Percentiles rank a stretch among this genome's conserved stretches.
Evolutionary conservation across 1,140 invertebrate genomes (phyloP).

Genomic region (Solenopsis invicta): DNA sequence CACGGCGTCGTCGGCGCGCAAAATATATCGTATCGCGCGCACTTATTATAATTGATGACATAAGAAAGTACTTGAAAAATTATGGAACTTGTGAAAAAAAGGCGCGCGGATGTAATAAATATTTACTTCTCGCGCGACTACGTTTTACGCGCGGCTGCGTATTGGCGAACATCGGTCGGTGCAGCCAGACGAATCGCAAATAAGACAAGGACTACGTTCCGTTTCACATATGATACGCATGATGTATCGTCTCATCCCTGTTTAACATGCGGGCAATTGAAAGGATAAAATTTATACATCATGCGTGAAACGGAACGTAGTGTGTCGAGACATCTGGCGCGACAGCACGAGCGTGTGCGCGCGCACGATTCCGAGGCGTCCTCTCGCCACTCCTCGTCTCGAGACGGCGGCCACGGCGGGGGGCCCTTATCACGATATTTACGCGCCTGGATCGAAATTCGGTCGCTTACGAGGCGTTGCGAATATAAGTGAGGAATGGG

Average conservation of each 20-base stretch:
- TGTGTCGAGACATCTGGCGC: background rate
- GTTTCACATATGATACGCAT: no score
- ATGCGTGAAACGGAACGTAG: no score
- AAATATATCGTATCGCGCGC: background rate
- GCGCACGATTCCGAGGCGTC: no score
- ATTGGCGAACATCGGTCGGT: background rate
- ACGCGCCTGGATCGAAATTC: slow-evolving; percentile 52
- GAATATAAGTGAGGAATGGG: no score
- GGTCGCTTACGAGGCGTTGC: slow-evolving; percentile 1
- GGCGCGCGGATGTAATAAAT: background rate
- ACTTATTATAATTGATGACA: no score
- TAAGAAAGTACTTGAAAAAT: background rate
- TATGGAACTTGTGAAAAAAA: background rate
- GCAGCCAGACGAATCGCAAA: slow-evolving; percentile 13
- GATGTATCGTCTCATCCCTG: no score
- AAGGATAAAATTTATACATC: no score
- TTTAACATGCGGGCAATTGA: no score
- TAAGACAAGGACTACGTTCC: background rate
- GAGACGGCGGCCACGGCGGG: background rate
- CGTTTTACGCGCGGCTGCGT: background rate
- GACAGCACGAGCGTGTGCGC: background rate
- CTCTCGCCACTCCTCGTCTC: no score
- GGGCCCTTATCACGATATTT: slow-evolving; percentile 22
- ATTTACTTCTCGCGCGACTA: background rate
- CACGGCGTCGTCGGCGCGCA: background rate